Conservation (phyloP, 2,797 vertebrate species). For the Petrocephalus schoutedeni region DNA sequence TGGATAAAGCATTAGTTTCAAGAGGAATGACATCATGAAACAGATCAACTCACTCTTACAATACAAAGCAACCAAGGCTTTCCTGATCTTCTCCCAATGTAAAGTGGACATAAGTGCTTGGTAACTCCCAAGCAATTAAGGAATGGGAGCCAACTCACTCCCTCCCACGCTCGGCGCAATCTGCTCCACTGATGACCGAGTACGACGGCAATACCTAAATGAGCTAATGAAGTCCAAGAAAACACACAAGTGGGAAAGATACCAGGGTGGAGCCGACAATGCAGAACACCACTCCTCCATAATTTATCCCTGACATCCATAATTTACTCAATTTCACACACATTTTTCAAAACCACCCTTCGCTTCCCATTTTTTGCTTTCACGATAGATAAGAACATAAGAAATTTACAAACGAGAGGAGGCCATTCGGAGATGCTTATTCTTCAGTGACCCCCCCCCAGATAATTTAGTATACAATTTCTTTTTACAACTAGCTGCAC, state of each 20-base stretch:
- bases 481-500: not conserved
- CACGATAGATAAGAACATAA: too few species aligned
- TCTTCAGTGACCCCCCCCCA: not conserved
- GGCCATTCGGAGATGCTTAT: too few species aligned
- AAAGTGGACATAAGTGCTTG: not conserved
- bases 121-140: not conserved
- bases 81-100: not conserved
- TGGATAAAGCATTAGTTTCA: not conserved
- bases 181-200: not conserved
- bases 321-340: not conserved
- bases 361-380: not conserved
- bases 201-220: not conserved
- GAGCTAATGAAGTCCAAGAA: not conserved
- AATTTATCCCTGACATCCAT: not conserved
- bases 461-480: not conserved
- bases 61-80: not conserved
- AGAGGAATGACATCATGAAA: not conserved
- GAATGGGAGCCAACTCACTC: not conserved
- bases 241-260: not conserved
- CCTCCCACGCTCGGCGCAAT: not conserved
- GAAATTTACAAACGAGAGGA: too few species aligned
- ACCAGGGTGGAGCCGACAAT: not conserved
- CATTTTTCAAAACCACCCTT: not conserved
- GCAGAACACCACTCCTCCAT: not conserved
- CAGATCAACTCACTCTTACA: not conserved